A percentile compares a stretch with the other conserved stretches of the same genome.
Conservation (phyloP, 2,113 vertebrate species). For the Mesembrinibis cayennensis region DNA sequence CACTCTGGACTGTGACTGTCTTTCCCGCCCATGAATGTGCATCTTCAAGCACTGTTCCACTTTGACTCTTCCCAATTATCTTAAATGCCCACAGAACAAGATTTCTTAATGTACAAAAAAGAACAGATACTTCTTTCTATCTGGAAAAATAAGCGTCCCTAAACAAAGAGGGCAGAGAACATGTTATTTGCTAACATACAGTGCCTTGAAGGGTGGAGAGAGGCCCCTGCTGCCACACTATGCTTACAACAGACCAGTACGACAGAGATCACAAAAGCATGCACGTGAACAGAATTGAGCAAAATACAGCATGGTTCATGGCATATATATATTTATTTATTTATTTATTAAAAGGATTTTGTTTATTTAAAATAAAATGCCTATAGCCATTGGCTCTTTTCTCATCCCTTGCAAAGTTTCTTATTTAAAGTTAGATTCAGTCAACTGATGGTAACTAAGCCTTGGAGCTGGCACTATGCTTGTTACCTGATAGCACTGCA, state of each 20-base stretch:
- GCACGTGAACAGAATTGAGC: not conserved
- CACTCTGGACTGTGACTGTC: not conserved
- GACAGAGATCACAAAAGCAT: not conserved
- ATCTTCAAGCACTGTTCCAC: not conserved
- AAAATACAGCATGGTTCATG: not conserved
- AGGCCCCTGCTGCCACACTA: not conserved
- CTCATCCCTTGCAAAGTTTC: not conserved
- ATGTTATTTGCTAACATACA: not conserved
- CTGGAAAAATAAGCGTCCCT: not conserved
- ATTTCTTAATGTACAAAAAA: not conserved
- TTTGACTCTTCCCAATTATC: not conserved
- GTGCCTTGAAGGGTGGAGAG: not conserved
- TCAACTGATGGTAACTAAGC: not conserved
- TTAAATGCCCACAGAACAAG: not conserved
- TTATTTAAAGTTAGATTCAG: not conserved
- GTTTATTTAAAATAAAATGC: not conserved
- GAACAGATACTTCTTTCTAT: not conserved
- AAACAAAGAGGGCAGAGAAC: not conserved
- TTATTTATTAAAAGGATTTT: not conserved
- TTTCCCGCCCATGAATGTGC: not conserved
- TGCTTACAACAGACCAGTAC: not conserved
- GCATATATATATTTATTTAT: not conserved
- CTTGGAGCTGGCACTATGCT: not conserved
- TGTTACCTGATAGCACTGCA: not conserved
- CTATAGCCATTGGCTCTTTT: not conserved